A percentile compares a stretch with the other conserved stretches of the same genome.
phyloP scores from a whole-genome alignment of 2,797 vertebrate genomes.

The Syngnathus acus region DNA sequence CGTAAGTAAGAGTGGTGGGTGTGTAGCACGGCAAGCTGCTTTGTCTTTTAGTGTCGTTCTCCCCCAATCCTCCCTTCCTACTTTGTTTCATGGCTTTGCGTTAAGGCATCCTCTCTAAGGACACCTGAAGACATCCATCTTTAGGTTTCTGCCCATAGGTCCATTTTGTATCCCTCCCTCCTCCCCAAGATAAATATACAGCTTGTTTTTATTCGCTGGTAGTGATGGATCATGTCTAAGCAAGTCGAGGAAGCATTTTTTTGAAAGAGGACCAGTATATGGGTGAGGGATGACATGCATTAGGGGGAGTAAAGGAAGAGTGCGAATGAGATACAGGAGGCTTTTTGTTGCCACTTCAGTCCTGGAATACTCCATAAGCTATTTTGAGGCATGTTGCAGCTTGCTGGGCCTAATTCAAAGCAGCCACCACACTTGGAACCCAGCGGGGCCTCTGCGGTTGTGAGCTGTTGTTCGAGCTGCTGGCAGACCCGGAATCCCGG shows the following conservation, averaged over 20 bases:
- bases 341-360: constrained; percentile 51
- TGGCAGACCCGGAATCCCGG: constrained; percentile 50
- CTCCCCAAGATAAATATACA: constrained; percentile 55
- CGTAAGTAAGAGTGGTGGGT: constrained; percentile 86
- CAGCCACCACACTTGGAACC: constrained; percentile 70
- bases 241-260: constrained; percentile 42
- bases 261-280: constrained; percentile 42
- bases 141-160: constrained; percentile 42
- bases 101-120: constrained; percentile 53
- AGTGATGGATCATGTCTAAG: constrained; percentile 59
- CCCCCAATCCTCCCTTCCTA: constrained; percentile 37
- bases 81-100: constrained; percentile 45
- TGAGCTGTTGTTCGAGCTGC: constrained; percentile 57
- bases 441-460: constrained; percentile 63
- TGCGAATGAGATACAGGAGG: constrained; percentile 52
- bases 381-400: constrained; percentile 69
- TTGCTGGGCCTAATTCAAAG: constrained; percentile 71
- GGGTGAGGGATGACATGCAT: constrained; percentile 20
- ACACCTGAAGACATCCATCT: constrained; percentile 54
- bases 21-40: constrained; percentile 66
- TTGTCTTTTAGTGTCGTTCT: constrained; percentile 62
- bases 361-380: constrained; percentile 48
- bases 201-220: constrained; percentile 53
- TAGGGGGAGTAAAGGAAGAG: constrained; percentile 31
- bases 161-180: constrained; percentile 41